Conservation (phyloP, 2,888 invertebrate genomes). For the Osmoderma eremita region DNA sequence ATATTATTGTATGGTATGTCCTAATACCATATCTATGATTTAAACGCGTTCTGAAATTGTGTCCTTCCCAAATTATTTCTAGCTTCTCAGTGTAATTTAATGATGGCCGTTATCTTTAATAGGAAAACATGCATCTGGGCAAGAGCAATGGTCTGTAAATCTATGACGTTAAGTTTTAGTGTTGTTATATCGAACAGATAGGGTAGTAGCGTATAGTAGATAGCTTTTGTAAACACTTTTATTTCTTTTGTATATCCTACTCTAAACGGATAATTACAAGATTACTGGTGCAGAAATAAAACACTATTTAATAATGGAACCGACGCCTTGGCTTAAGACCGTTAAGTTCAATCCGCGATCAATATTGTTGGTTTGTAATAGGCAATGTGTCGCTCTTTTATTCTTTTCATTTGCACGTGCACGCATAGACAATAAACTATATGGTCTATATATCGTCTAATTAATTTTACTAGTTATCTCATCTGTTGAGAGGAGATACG, state of each 20-base stretch:
- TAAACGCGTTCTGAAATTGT: neutral
- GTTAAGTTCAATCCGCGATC: too few species aligned
- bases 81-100: conserved; percentile 13
- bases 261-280: too few species aligned
- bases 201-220: neutral
- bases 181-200: conserved; percentile 20
- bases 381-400: too few species aligned
- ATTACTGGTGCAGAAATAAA: too few species aligned
- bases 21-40: neutral
- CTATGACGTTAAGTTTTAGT: conserved; percentile 29
- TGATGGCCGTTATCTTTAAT: conserved; percentile 20
- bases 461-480: too few species aligned
- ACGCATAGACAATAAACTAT: too few species aligned
- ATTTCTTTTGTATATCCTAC: neutral
- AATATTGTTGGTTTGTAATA: too few species aligned
- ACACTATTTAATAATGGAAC: too few species aligned
- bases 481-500: too few species aligned
- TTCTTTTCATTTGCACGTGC: too few species aligned
- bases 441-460: too few species aligned
- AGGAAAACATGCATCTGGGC: conserved; percentile 15
- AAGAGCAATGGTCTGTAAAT: conserved; percentile 25
- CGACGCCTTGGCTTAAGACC: too few species aligned
- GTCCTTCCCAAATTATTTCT: conserved; percentile 6
- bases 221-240: conserved; percentile 25
- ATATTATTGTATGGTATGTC: neutral